These are phyloP conservation scores for Aleiodes leptofemur DNA, from an alignment of 2,888 invertebrate species.

Conservation along the genomic window DNA sequence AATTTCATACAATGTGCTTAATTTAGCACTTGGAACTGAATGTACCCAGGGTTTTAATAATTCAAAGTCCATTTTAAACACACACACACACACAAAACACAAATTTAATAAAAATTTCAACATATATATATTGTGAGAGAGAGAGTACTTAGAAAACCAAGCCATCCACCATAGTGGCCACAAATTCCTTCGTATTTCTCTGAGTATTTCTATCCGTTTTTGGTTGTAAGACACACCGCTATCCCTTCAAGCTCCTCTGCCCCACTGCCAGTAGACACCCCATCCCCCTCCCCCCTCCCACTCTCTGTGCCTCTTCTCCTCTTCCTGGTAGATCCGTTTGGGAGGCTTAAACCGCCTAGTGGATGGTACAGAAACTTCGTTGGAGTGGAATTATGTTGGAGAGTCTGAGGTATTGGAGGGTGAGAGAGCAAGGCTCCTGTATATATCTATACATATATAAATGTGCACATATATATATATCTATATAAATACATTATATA, in stretches of 20 bases:
- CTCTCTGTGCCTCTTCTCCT: too few species aligned
- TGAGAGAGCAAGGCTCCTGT: conserved; percentile 38
- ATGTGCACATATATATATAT: background rate
- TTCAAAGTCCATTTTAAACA: background rate
- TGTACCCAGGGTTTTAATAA: background rate
- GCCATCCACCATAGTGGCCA: conserved; percentile 36
- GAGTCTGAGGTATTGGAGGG: conserved; percentile 58
- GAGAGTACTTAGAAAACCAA: conserved; percentile 39
- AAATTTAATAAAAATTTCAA: conserved; percentile 4
- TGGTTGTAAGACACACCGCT: conserved; percentile 28
- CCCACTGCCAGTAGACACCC: conserved; percentile 33
- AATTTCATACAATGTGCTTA: too few species aligned
- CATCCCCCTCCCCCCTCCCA: too few species aligned
- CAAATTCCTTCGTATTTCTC: conserved; percentile 42
- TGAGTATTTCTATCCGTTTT: conserved; percentile 36
- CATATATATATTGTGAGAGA: background rate
- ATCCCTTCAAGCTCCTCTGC: conserved; percentile 22
- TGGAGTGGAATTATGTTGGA: conserved; percentile 64
- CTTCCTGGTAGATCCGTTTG: conserved; percentile 58
- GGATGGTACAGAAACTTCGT: conserved; percentile 59
- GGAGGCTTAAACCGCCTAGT: conserved; percentile 63
- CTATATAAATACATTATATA: background rate
- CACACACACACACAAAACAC: background rate
- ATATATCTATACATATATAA: too few species aligned
- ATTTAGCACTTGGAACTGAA: conserved; percentile 3